Evolutionary conservation across 2,888 invertebrate genomes (phyloP).

Genomic region (Gymnocheta viridis): DNA sequence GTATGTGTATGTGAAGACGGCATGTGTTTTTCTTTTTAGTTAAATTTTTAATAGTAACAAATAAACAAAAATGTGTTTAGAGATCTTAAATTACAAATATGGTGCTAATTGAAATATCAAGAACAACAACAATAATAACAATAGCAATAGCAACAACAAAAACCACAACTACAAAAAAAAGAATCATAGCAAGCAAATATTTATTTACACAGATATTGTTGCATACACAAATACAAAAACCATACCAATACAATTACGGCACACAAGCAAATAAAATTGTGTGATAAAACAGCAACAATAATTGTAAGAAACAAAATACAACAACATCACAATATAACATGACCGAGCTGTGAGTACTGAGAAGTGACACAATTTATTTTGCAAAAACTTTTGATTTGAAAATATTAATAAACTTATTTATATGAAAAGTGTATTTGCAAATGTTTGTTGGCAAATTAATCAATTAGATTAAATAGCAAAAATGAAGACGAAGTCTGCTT

Average conservation of each 20-base stretch:
- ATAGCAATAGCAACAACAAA: constrained; percentile 35
- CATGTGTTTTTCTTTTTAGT: constrained; percentile 57
- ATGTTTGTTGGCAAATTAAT: constrained; percentile 55
- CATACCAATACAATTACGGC: neutral
- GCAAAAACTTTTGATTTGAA: constrained; percentile 20
- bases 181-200: constrained; percentile 44
- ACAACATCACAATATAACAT: neutral
- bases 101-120: constrained; percentile 68
- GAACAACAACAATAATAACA: constrained; percentile 44
- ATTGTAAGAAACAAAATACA: constrained; percentile 2
- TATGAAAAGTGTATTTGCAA: neutral
- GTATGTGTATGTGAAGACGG: neutral
- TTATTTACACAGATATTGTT: neutral
- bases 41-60: constrained; percentile 36
- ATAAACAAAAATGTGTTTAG: constrained; percentile 40
- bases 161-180: constrained; percentile 16
- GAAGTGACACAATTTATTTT: constrained; percentile 43
- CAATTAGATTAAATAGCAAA: constrained; percentile 22
- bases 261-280: neutral
- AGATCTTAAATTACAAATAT: constrained; percentile 67
- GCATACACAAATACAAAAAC: neutral
- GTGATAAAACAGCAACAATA: constrained; percentile 10
- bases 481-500: neutral
- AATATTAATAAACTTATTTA: constrained; percentile 32
- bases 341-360: neutral